Base-by-base conservation (phyloP, 2,113 vertebrate genomes). In the Pterocles orientalis region DNA sequence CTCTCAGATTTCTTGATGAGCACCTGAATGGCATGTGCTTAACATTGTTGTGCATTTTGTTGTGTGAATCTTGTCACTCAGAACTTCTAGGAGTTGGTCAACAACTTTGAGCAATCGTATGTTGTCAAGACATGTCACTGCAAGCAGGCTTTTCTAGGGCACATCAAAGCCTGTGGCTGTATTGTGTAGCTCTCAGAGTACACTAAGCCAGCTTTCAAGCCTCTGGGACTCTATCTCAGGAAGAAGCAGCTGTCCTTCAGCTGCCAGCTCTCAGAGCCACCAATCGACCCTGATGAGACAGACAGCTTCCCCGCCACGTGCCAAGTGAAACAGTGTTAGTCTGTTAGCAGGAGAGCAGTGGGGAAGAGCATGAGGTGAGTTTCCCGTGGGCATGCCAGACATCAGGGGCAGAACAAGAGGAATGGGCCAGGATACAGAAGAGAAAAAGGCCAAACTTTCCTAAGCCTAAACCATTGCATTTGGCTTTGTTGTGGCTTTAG, bases 311-410 rank as follows among this genome's bases (percentile, higher is more conserved):
- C 25, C 11, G 57, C 17, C 69, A 71, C 0, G 0, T 45, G 56
- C 62, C 56, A 36, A 65, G 68, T 2, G 3, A 84, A n/a, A n/a
- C 43, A 60, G 53, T 47, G n/a, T 8, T 9, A 33, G 68, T 18
- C n/a, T 68, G 5, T 53, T 14, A 66, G 70, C 28, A 51, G 75
- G 34, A 82, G 33, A 45, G 31, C 13, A n/a, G 53, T 68, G 62
- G 17, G 36, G 50, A 45, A 80, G 36, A 34, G 14, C 3, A 1
- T 45, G 77, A 65, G 28, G 31, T 6, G 39, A 81, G 51, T 51
- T 77, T 81, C 20, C 47, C 14, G 28, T 0, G 0, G 69, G 31
- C 57, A 41, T 0, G 0, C 26, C 60, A 64, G 66, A 31, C 68
- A 73, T 57, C 8, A 0, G 33, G 31, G 36, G 29, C 71, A 82